Percentiles rank a stretch among this genome's conserved stretches.
Conservation (phyloP, 2,113 vertebrate genomes). For the Sporophila hypoxantha region DNA sequence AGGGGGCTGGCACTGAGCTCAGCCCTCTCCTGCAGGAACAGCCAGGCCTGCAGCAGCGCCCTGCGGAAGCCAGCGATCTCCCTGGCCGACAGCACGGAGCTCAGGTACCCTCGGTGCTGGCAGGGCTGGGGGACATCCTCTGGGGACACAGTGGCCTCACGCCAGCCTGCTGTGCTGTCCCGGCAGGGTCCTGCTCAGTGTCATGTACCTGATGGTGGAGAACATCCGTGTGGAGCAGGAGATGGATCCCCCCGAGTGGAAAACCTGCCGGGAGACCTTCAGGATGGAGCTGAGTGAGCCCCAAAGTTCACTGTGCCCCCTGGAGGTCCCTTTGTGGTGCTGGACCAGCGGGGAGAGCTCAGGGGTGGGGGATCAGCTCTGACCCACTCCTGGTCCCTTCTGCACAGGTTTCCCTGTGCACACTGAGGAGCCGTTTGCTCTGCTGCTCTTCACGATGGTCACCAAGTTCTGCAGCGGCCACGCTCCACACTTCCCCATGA, state of each 20-base stretch:
- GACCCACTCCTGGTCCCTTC: neutral
- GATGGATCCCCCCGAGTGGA: conserved; percentile 80
- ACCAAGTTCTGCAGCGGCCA: conserved; percentile 97
- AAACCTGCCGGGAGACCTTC: conserved; percentile 80
- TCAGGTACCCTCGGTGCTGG: conserved; percentile 70
- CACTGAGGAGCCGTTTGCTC: conserved; percentile 86
- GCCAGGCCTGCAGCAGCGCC: conserved; percentile 89
- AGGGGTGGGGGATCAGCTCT: neutral
- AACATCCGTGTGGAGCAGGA: conserved; percentile 79
- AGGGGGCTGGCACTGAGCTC: accelerated
- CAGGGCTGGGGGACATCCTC: accelerated
- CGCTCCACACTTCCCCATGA: conserved; percentile 95
- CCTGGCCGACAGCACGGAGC: conserved; percentile 93
- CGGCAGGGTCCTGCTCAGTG: conserved; percentile 85
- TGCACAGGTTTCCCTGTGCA: conserved; percentile 80
- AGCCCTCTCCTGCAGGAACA: conserved; percentile 74
- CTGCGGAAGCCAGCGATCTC: conserved; percentile 93
- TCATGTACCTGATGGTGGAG: conserved; percentile 97
- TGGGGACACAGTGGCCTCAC: neutral
- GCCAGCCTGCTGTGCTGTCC: accelerated
- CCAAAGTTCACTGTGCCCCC: accelerated
- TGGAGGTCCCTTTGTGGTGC: accelerated
- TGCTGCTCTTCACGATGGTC: conserved; percentile 93
- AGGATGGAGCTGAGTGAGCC: conserved; percentile 85
- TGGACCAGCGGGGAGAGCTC: accelerated